Base-by-base conservation (phyloP, 2,888 invertebrate genomes). In the Xestia rhomboidea region DNA sequence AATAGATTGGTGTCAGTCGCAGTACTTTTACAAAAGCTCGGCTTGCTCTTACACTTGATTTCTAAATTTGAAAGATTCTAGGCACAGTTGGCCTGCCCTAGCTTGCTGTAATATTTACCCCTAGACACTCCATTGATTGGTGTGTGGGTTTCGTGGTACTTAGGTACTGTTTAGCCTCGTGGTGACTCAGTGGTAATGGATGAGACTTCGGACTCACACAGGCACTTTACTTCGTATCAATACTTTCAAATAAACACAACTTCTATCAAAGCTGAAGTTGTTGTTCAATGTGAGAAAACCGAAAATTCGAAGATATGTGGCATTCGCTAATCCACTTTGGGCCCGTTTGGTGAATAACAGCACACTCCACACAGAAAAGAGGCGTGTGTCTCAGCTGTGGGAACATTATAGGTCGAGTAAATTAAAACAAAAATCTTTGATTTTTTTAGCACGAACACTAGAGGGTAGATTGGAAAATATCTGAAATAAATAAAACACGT, bases 1-100 rank as follows among this genome's bases (percentile, higher is more conserved):
- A 68, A 46, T 27, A 64, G 18, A 73, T 76, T 66, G 70, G 70
- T 57, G 24, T 34, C 21, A 2, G 15, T 3, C 30, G 46, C 44
- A 2, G 30, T 38, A 49, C 49, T 21, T 21, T 21, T 21, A 7
- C 18, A 49, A 49, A 21, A 49, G 49, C 6, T 49, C 49, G 49
- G 21, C 18, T 49, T 49, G 6, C 49, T 21, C 49, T 21, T 8
- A 38, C 4, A 10, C 41, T 41, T 46, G 46, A 46, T 18, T 46
- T 46, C 6, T 18, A 15, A 18, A 46, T 46, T 46, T 46, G 18
- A 46, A 46, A 18, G 6, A 15, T 46, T 18, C 46, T 46, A 34
- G 2, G 46, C 18, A 46, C 18, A 46, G 18, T 46, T 0, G 46
- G 6, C 6, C 4, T 46, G 46, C 44, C 44, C 34, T 41, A 10